These are phyloP conservation scores for Cepaea hortensis DNA, from an alignment of 2,888 invertebrate genomes.

Conservation along the genomic window DNA sequence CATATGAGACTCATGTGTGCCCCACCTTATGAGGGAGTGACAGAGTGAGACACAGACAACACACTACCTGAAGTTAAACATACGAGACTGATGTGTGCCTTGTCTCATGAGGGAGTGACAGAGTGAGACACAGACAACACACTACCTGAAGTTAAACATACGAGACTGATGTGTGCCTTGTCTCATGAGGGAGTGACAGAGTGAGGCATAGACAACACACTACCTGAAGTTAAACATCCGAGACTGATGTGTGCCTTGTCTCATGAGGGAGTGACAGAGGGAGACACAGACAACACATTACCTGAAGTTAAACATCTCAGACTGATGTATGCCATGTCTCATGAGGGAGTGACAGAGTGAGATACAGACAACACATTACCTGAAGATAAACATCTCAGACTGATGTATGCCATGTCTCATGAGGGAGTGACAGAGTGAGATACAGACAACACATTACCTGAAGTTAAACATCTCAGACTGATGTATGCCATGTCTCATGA, in stretches of 20 bases:
- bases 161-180: no score
- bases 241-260: no score
- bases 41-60: no score
- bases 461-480: no score
- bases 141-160: no score
- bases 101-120: conserved; percentile 81
- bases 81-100: conserved; percentile 91
- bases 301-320: conserved; percentile 94
- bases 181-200: no score
- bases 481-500: no score
- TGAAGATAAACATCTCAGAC: conserved; percentile 93
- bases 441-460: no score
- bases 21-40: conserved; percentile 82
- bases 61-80: conserved; percentile 91
- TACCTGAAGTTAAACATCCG: no score
- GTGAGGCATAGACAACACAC: no score
- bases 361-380: conserved; percentile 79
- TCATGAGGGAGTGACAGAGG: neutral
- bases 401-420: conserved; percentile 90
- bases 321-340: conserved; percentile 90
- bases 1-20: conserved; percentile 91
- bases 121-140: no score
- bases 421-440: no score
- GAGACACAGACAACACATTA: conserved; percentile 75
- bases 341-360: conserved; percentile 72